phyloP scores from a whole-genome alignment of 2,113 vertebrate genomes.

The Salvelinus alpinus region DNA sequence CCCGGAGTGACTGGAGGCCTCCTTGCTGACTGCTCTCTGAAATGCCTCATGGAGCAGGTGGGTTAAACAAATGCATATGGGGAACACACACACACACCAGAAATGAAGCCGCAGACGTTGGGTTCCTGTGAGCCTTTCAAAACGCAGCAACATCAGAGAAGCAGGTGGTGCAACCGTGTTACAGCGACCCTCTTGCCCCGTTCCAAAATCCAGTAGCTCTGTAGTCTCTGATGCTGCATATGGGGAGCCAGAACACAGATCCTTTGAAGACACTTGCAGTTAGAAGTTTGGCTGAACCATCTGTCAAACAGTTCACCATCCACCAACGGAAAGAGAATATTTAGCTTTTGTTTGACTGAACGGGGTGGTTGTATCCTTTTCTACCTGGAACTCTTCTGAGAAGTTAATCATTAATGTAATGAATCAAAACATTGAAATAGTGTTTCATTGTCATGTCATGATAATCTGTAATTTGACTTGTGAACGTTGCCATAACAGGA shows the following conservation, averaged over 20 bases:
- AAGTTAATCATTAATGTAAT: neutral
- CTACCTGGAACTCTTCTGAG: neutral
- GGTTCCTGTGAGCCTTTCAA: constrained; percentile 30
- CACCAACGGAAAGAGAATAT: neutral
- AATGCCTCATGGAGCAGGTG: constrained; percentile 39
- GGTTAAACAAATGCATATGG: constrained; percentile 38
- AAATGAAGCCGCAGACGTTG: neutral
- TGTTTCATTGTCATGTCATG: neutral
- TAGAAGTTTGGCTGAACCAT: constrained; percentile 15
- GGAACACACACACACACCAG: constrained; percentile 12
- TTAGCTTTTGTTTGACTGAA: neutral
- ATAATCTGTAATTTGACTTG: neutral
- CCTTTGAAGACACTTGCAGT: constrained; percentile 13
- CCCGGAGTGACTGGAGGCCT: constrained; percentile 10
- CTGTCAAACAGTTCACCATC: constrained; percentile 7
- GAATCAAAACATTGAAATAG: neutral
- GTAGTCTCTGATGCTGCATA: constrained; percentile 9
- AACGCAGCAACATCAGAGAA: constrained; percentile 32
- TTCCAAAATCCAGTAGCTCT: constrained; percentile 5
- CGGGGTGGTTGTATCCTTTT: neutral
- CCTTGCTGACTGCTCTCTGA: constrained; percentile 18
- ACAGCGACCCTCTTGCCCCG: neutral
- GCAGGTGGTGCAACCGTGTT: constrained; percentile 32
- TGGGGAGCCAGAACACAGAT: neutral
- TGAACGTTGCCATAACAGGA: constrained; percentile 12